Percentiles rank a stretch among this genome's conserved stretches.
Conservation (phyloP, 1,140 invertebrate genomes). For the Nephila pilipes region DNA sequence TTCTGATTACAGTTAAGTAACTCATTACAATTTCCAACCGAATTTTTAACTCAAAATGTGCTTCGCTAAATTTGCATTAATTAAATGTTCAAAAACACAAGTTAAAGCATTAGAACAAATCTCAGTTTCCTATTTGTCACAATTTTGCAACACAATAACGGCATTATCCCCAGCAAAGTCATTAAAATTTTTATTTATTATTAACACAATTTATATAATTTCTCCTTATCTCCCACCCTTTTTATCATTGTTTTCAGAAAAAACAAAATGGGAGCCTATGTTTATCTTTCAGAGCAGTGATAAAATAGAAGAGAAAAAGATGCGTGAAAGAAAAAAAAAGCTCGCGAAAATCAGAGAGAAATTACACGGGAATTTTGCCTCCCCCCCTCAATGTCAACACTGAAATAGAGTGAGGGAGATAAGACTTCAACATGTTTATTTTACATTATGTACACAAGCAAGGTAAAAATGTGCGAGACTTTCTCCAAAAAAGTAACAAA, state of each 20-base stretch:
- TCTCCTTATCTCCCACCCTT: neutral
- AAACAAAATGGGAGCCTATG: neutral
- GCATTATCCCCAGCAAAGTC: neutral
- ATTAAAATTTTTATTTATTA: neutral
- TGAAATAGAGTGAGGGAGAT: neutral
- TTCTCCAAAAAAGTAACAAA: neutral
- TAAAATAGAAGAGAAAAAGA: neutral
- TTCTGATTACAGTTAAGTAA: too few species aligned
- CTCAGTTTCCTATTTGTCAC: too few species aligned
- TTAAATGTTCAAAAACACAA: too few species aligned
- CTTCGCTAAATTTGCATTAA: too few species aligned
- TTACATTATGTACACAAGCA: neutral
- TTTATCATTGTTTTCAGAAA: neutral
- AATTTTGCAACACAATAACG: neutral
- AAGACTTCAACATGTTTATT: neutral
- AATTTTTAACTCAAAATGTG: too few species aligned
- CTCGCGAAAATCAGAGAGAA: neutral
- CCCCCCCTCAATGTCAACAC: neutral
- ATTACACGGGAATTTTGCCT: neutral
- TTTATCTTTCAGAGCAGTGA: constrained; percentile 9
- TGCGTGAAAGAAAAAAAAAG: neutral
- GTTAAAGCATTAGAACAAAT: too few species aligned
- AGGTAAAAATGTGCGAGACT: neutral
- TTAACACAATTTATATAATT: neutral
- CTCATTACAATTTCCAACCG: too few species aligned